Base-by-base conservation (phyloP, 2,113 vertebrate genomes). In the Bujurquina vittata region DNA sequence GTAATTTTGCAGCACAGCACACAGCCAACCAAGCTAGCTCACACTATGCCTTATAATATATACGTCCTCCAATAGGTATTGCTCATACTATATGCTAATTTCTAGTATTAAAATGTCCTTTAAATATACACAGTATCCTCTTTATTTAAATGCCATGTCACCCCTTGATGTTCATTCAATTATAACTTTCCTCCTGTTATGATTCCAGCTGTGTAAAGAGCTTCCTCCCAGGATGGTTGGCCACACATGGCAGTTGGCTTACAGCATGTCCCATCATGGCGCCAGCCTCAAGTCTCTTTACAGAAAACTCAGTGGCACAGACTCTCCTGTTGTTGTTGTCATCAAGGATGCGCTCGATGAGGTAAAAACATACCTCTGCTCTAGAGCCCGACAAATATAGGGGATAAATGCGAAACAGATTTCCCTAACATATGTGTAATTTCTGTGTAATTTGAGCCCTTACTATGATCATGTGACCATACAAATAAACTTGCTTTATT, bases 271-370 rank as follows among this genome's bases (percentile, higher is more conserved):
- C 4, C 87, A 84, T 22, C 94, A 96, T 0, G 96, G 96, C 20
- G 86, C 94, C 92, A 96, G 96, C 84, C 96, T 96, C 84, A 96
- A 95, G 85, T 94, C 93, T 17, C 95, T 96, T 23, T 96, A 96
- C 92, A 94, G 96, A 60, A 96, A 94, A 80, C 93, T 96, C 17
- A 60, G 93, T 1, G 11, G 78, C 37, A 88, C 88, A 1, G 96
- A 96, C 58, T 96, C 95, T 0, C 95, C 96, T 4, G 90, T 88
- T 10, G 93, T 96, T 4, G 69, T 96, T 10, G 87, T 96, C 52
- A 95, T 96, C 72, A 96, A 95, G 75, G 96, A 96, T 23, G 86
- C 92, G 1, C 92, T 93, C 2, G 83, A 94, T 65, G 95, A 96
- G 95, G 96, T 96, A 84, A 61, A 77, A 72, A 72, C 52, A 29